Percentiles rank a stretch among this genome's conserved stretches.
Conservation (phyloP, 2,113 vertebrate species). For the Crotalus horridus region DNA sequence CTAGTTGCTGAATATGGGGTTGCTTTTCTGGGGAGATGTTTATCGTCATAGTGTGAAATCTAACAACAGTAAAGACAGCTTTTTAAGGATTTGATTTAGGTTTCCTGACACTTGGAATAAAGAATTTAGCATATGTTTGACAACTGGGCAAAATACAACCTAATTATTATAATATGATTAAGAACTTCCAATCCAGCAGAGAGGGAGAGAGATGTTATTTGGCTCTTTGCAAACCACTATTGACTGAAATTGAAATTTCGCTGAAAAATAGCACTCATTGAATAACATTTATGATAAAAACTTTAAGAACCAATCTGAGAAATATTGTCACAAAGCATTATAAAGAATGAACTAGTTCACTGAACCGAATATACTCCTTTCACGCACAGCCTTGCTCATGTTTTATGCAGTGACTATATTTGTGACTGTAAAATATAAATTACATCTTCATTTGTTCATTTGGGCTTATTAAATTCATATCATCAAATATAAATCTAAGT, state of each 20-base stretch:
- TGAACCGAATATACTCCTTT: neutral
- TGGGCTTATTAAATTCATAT: neutral
- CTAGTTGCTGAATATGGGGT: neutral
- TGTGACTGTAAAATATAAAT: neutral
- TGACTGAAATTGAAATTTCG: neutral
- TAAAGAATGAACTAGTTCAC: neutral
- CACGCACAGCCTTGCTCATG: neutral
- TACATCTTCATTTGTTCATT: neutral
- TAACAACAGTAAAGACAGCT: neutral
- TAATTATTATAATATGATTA: slow-evolving; percentile 5
- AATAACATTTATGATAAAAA: neutral
- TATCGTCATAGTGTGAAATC: neutral
- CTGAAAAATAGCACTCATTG: neutral
- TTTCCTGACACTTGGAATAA: neutral
- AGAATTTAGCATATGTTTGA: neutral
- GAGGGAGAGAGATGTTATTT: neutral
- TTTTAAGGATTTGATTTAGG: neutral
- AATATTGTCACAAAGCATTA: neutral
- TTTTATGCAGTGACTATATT: neutral
- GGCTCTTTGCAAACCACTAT: neutral
- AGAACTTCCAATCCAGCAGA: neutral
- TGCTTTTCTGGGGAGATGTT: neutral
- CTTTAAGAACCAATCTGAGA: neutral
- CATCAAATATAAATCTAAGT: neutral
- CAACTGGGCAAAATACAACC: neutral